Conservation (phyloP, 1,140 invertebrate genomes). For the Zaprionus ornatus region DNA sequence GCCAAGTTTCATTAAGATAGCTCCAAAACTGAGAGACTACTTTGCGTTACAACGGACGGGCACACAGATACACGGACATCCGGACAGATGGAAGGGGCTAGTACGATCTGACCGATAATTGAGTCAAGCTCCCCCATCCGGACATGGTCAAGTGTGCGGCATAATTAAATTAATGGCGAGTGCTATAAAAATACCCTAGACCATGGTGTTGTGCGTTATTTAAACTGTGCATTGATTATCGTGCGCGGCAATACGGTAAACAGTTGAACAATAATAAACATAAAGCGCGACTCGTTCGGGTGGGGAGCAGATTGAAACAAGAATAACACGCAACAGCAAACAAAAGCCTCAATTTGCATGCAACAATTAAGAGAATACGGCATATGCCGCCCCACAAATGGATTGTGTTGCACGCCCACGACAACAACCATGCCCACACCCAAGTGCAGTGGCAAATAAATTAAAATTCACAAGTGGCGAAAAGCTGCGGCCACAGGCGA, state of each 20-base stretch:
- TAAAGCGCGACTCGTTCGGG: not conserved
- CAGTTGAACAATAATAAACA: slow-evolving; percentile 2
- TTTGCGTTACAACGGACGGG: no score
- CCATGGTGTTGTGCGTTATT: not conserved
- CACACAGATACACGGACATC: no score
- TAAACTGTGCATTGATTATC: not conserved
- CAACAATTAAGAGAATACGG: slow-evolving; percentile 1
- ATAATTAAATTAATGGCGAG: not conserved
- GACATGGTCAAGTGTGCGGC: not conserved
- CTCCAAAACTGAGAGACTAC: no score
- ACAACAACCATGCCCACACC: not conserved
- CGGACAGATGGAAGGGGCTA: no score
- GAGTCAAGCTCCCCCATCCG: no score
- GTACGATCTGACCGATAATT: no score
- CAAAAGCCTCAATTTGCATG: slow-evolving; percentile 6
- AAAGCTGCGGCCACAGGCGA: slow-evolving; percentile 36
- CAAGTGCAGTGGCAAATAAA: slow-evolving; percentile 32
- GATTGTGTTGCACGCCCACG: not conserved
- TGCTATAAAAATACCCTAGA: slow-evolving; percentile 4
- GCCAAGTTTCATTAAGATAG: no score
- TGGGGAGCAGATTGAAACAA: not conserved
- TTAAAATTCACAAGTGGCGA: slow-evolving; percentile 46
- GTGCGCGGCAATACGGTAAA: not conserved
- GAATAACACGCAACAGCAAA: not conserved
- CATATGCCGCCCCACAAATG: not conserved